Evolutionary conservation across 1,140 invertebrate species (phyloP).

Genomic region (Coboldia fuscipes): DNA sequence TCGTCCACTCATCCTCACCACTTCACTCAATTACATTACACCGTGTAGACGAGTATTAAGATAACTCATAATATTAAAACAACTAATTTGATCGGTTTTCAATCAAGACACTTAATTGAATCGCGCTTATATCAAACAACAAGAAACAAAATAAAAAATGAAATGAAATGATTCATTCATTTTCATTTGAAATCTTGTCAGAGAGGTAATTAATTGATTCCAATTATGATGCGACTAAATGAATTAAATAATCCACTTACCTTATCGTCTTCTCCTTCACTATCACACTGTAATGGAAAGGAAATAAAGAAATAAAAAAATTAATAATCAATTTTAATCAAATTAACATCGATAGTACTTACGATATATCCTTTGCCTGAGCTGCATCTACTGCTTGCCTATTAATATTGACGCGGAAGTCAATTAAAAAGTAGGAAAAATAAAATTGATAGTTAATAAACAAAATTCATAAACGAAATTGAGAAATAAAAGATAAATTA

Average conservation of each 20-base stretch:
- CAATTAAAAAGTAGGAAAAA: background rate
- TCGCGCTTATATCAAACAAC: too few relatives aligned
- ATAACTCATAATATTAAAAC: too few relatives aligned
- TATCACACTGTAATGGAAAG: conserved; percentile 64
- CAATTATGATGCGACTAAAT: too few relatives aligned
- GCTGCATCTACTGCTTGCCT: conserved; percentile 69
- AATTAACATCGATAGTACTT: conserved; percentile 27
- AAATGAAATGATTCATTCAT: too few relatives aligned
- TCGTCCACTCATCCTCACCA: too few relatives aligned
- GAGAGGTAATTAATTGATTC: too few relatives aligned
- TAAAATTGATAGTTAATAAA: background rate
- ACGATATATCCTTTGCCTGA: conserved; percentile 77
- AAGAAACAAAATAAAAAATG: too few relatives aligned
- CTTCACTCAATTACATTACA: too few relatives aligned
- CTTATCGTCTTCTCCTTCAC: conserved; percentile 71
- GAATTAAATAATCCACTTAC: conserved; percentile 26
- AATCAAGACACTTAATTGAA: too few relatives aligned
- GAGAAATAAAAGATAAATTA: background rate
- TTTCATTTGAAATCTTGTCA: too few relatives aligned
- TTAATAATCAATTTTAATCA: conserved; percentile 6
- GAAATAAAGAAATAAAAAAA: conserved; percentile 9
- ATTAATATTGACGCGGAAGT: conserved; percentile 18
- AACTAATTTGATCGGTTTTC: too few relatives aligned
- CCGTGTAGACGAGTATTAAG: too few relatives aligned
- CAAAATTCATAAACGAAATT: background rate